phyloP scores from a whole-genome alignment of 2,113 vertebrate species.

The Dascyllus trimaculatus region DNA sequence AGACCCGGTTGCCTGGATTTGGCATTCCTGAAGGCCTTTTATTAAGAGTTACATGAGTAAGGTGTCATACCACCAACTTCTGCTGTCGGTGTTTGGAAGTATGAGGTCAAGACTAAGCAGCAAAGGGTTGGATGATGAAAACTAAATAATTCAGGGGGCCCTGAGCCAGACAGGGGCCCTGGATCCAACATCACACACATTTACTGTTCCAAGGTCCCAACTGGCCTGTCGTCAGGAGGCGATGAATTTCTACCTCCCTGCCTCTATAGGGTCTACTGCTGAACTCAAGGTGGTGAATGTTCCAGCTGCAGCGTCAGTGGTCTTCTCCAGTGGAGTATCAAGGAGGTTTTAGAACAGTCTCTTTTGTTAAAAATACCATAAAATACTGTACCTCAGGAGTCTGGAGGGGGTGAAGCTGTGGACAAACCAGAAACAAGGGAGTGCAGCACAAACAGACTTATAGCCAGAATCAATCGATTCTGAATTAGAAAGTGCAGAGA shows the following conservation, averaged over 20 bases:
- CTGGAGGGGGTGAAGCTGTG: background rate
- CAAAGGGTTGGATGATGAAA: constrained; percentile 17
- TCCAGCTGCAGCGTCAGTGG: background rate
- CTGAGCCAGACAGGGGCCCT: background rate
- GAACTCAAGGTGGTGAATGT: background rate
- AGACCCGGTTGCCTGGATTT: background rate
- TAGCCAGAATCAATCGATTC: constrained; percentile 53
- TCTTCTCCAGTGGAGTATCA: constrained; percentile 18
- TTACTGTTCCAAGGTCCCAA: background rate
- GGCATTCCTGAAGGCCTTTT: background rate
- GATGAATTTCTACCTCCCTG: background rate
- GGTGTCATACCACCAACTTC: background rate
- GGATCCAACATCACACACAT: constrained; percentile 16
- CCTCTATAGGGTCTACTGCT: background rate
- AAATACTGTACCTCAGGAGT: constrained; percentile 23
- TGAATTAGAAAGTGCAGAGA: constrained; percentile 45
- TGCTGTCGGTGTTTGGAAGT: constrained; percentile 11
- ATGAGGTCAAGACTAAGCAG: constrained; percentile 9
- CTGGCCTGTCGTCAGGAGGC: background rate
- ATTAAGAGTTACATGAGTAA: background rate
- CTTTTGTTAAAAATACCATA: constrained; percentile 31
- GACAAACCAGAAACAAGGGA: constrained; percentile 33
- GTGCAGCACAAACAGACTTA: constrained; percentile 25
- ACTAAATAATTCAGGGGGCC: constrained; percentile 37
- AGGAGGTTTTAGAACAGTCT: constrained; percentile 30